phyloP scores from a whole-genome alignment of 2,888 invertebrate species.

The Sabellastarte sp. region DNA sequence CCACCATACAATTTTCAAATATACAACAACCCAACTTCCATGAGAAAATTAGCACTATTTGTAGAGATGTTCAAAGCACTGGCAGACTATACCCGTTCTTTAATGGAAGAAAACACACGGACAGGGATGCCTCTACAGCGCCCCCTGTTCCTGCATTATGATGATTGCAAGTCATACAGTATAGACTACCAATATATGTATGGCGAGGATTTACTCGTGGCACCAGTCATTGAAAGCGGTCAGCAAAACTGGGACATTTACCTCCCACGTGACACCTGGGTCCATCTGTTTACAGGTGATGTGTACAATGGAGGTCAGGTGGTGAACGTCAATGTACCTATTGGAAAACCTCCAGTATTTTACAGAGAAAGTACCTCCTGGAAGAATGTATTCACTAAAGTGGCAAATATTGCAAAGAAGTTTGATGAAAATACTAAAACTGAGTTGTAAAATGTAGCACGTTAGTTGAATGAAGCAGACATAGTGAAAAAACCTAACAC shows the following conservation, averaged over 20 bases:
- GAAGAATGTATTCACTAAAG: conserved; percentile 23
- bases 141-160: conserved; percentile 43
- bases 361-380: conserved; percentile 35
- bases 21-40: conserved; percentile 30
- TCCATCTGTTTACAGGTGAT: conserved; percentile 36
- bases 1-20: conserved; percentile 41
- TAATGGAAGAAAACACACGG: conserved; percentile 25
- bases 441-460: too few relatives aligned
- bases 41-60: conserved; percentile 37
- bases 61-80: conserved; percentile 36
- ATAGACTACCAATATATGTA: conserved; percentile 46
- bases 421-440: too few relatives aligned
- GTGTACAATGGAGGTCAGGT: conserved; percentile 13
- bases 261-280: conserved; percentile 41
- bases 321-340: conserved; percentile 34
- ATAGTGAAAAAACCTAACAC: too few relatives aligned
- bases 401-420: conserved; percentile 15
- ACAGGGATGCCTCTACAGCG: conserved; percentile 45
- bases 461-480: too few relatives aligned
- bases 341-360: conserved; percentile 47
- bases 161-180: conserved; percentile 31
- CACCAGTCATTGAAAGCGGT: conserved; percentile 40
- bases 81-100: conserved; percentile 36
- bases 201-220: conserved; percentile 45
- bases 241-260: conserved; percentile 34